phyloP scores from a whole-genome alignment of 2,888 invertebrate genomes.

The Bombylius major region DNA sequence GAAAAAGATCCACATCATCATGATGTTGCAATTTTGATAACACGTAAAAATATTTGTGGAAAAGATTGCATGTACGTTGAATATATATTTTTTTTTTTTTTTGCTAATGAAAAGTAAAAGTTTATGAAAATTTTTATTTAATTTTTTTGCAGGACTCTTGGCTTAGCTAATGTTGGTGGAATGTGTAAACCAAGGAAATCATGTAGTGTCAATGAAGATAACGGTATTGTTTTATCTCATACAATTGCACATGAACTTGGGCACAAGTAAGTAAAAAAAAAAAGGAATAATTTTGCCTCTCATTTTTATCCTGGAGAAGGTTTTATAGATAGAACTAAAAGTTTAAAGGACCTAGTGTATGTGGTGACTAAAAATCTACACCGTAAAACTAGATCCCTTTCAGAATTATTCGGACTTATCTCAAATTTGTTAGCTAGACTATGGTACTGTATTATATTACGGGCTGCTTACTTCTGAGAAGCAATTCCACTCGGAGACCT shows the following conservation, averaged over 20 bases:
- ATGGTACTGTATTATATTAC: no score
- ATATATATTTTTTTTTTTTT: background rate
- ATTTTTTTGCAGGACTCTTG: conserved; percentile 50
- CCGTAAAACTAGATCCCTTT: no score
- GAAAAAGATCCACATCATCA: conserved; percentile 79
- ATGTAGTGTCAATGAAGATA: conserved; percentile 85
- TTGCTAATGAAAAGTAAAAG: background rate
- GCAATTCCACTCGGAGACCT: no score
- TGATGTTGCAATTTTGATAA: conserved; percentile 78
- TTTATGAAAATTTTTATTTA: background rate
- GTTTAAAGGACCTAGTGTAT: no score
- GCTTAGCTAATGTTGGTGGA: conserved; percentile 78
- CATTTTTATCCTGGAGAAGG: no score
- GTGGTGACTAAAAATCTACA: no score
- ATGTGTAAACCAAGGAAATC: conserved; percentile 77
- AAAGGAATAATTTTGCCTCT: no score
- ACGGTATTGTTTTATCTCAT: conserved; percentile 76
- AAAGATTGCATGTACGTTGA: conserved; percentile 34
- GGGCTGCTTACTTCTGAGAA: no score
- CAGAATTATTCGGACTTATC: no score
- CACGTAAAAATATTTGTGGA: conserved; percentile 61
- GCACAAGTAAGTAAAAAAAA: conserved; percentile 60
- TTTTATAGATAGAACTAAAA: no score
- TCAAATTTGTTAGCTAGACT: no score
- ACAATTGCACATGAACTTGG: conserved; percentile 86